A percentile compares a stretch with the other conserved stretches of the same genome.
phyloP scores from a whole-genome alignment of 1,140 invertebrate genomes.

The Scaptomyza pallida region DNA sequence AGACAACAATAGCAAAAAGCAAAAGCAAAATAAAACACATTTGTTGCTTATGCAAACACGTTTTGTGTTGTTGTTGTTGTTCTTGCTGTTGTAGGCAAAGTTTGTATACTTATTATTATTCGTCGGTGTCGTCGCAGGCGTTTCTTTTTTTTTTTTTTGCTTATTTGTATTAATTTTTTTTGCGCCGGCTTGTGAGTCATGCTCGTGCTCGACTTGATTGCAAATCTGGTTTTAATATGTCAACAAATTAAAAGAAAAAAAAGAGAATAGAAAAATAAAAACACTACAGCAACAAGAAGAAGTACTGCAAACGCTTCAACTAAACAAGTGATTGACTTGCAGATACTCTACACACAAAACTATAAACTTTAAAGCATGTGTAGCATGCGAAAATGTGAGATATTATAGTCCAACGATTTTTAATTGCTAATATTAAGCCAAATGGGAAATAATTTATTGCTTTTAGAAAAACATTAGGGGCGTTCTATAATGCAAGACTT shows the following conservation, averaged over 20 bases:
- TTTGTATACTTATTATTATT: conserved; percentile 59
- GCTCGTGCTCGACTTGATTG: conserved; percentile 69
- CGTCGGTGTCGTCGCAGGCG: conserved; percentile 53
- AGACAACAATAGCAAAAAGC: conserved; percentile 2
- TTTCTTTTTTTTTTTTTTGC: conserved; percentile 58
- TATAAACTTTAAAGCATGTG: background rate
- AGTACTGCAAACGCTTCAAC: background rate
- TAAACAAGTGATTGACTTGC: background rate
- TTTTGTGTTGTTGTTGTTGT: conserved; percentile 35
- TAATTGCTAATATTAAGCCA: no score
- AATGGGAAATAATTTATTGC: no score
- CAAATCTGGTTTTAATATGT: conserved; percentile 83
- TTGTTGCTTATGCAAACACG: conserved; percentile 75
- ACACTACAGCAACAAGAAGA: conserved; percentile 1
- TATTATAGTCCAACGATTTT: no score
- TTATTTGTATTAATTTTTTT: conserved; percentile 49
- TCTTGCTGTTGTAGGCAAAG: conserved; percentile 17
- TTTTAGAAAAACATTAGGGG: no score
- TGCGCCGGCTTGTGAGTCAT: conserved; percentile 74
- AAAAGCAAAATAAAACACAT: conserved; percentile 15
- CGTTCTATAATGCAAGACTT: no score
- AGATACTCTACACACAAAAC: background rate
- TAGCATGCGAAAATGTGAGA: no score
- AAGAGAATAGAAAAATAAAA: conserved; percentile 2
- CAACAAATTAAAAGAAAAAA: conserved; percentile 71